Conservation (phyloP, 2,113 vertebrate genomes). For the Lynx canadensis region DNA sequence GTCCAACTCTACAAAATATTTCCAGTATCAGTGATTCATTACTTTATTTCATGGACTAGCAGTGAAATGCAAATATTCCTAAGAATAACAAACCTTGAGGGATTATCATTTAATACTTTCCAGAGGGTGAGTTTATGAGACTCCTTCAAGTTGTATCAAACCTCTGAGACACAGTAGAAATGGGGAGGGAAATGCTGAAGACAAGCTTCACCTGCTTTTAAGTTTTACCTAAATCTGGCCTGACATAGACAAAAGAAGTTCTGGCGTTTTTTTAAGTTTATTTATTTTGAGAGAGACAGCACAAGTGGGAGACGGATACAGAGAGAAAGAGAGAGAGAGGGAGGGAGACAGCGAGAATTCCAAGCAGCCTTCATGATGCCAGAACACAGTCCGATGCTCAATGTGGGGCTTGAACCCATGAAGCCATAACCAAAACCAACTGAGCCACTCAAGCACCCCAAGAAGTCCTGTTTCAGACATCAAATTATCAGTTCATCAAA, state of each 20-base stretch:
- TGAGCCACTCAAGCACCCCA: too few relatives aligned
- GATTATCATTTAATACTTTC: not conserved
- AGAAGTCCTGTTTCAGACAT: not conserved
- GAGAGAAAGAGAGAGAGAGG: too few relatives aligned
- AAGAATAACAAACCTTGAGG: not conserved
- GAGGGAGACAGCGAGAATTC: too few relatives aligned
- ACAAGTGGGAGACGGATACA: too few relatives aligned
- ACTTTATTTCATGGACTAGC: not conserved
- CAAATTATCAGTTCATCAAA: not conserved
- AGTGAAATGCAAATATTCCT: not conserved
- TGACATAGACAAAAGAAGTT: not conserved
- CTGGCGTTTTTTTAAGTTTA: too few relatives aligned
- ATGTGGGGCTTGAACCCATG: too few relatives aligned
- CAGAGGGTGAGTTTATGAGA: not conserved
- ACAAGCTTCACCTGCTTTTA: not conserved
- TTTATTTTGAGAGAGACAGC: too few relatives aligned
- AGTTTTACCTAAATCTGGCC: not conserved
- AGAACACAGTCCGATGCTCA: too few relatives aligned
- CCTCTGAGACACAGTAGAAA: not conserved
- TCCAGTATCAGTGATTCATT: not conserved
- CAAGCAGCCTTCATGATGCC: too few relatives aligned
- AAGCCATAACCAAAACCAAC: too few relatives aligned
- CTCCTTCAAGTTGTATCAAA: not conserved
- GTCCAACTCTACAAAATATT: not conserved
- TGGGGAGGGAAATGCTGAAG: not conserved